Base-by-base conservation (phyloP, 2,888 invertebrate species). In the Agrochola macilenta region DNA sequence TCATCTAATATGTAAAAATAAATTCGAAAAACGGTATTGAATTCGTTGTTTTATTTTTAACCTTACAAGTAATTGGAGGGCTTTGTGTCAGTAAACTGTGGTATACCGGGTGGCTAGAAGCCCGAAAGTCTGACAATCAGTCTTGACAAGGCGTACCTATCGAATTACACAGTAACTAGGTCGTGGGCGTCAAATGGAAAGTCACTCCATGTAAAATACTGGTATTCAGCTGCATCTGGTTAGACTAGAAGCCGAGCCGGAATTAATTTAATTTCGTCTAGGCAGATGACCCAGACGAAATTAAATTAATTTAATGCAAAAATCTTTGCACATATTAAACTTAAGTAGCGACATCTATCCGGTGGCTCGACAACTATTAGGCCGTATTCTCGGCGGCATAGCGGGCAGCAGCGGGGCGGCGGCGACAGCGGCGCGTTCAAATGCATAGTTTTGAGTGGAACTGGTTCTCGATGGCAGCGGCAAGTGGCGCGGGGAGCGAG, bases 1-100 rank as follows among this genome's bases (percentile, higher is more conserved):
- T 95, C 95, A 95, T 95, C 95, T 95, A 96, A 93, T 96, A 96
- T 96, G 95, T 95, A 96, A 95, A 94, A 89, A 95, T 94, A 95
- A 96, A 96, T 94, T 89, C 84, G 84, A 95, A 95, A 95, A 95
- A 94, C 90, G 93, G 93, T 95, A 96, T 92, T 93, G 93, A 92
- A 79, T 89, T 69, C 87, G 87, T 88, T 91, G 93, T 95, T 95
- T 95, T 87, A 93, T 95, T 95, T 88, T 69, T 52, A 75, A 23
- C 66, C 69, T 43, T 58, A 4, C 17, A 39, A n/a, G 35, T 39
- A 11, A 12, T n/a, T 35, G 20, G 2, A 60, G n/a, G 35, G 35
- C 1, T 1, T 35, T 35, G 30, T 49, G 17, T 60, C 17, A 57
- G 58, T 11, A 35, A 68, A 61, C 11, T 17, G 14, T 63, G 7